phyloP scores from a whole-genome alignment of 1,140 invertebrate genomes.

The Bombus affinis region DNA sequence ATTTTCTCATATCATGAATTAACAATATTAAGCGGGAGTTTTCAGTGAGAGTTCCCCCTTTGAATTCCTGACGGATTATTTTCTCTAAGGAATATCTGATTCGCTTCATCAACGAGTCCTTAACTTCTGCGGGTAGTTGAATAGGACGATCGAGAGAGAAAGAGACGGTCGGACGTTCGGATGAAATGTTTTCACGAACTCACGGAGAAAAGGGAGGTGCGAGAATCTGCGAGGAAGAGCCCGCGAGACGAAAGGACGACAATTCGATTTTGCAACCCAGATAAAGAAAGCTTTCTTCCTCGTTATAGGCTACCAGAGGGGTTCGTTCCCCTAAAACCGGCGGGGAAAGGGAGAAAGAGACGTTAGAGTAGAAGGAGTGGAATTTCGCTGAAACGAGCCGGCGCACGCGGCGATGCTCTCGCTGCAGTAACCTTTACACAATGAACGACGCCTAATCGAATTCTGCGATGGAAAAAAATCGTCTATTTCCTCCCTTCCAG shows the following conservation, averaged over 20 bases:
- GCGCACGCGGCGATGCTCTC: slow-evolving; percentile 18
- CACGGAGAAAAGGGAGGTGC: slow-evolving; percentile 27
- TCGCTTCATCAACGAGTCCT: slow-evolving; percentile 60
- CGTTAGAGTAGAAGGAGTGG: background rate
- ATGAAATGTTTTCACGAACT: slow-evolving; percentile 62
- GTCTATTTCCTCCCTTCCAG: background rate
- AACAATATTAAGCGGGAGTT: slow-evolving; percentile 7
- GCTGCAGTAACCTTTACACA: slow-evolving; percentile 48
- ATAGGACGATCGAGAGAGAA: slow-evolving; percentile 18
- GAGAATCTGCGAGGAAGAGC: slow-evolving; percentile 39
- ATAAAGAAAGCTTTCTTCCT: slow-evolving; percentile 69
- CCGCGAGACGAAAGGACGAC: slow-evolving; percentile 43
- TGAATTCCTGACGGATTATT: slow-evolving; percentile 1
- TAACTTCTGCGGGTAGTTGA: slow-evolving; percentile 55
- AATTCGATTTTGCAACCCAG: slow-evolving; percentile 68
- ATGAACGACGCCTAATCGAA: slow-evolving; percentile 56
- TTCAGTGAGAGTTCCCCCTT: background rate
- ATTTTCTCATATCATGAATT: slow-evolving; percentile 21
- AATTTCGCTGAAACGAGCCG: slow-evolving; percentile 50
- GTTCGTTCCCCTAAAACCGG: slow-evolving; percentile 45
- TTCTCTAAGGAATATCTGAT: slow-evolving; percentile 51
- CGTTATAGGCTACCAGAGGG: slow-evolving; percentile 61
- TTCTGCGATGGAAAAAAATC: slow-evolving; percentile 15
- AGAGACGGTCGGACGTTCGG: slow-evolving; percentile 42
- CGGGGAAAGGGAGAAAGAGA: background rate